Conservation (phyloP, 2,888 invertebrate genomes). For the Ectemnius lituratus region DNA sequence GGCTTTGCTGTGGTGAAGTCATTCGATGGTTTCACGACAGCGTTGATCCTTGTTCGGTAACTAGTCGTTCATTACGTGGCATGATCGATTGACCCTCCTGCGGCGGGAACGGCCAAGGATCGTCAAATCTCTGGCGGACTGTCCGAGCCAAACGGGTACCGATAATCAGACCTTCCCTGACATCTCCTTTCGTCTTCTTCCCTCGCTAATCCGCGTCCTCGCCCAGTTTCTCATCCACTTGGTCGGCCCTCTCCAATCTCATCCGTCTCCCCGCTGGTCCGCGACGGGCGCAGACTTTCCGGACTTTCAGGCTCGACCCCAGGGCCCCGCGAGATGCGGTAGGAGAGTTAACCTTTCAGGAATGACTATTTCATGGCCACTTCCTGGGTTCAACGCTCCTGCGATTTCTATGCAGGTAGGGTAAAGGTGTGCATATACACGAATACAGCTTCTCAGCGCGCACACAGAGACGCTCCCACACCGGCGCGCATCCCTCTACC, state of each 20-base stretch:
- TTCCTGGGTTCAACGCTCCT: conserved; percentile 76
- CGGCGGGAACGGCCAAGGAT: conserved; percentile 2
- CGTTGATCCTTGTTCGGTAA: conserved; percentile 25
- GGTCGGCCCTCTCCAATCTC: conserved; percentile 46
- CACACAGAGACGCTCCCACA: conserved; percentile 26
- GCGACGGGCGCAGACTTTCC: conserved; percentile 58
- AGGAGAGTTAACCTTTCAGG: conserved; percentile 73
- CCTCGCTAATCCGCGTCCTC: not conserved
- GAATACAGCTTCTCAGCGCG: not conserved
- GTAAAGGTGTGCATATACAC: conserved; percentile 52
- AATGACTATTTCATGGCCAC: conserved; percentile 75
- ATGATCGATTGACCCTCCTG: conserved; percentile 35
- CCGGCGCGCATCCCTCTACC: conserved; percentile 48
- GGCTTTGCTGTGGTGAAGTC: not conserved
- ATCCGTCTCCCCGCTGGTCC: conserved; percentile 58
- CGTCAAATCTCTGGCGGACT: conserved; percentile 7
- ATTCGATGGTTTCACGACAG: conserved; percentile 6
- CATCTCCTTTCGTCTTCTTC: not conserved
- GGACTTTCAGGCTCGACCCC: conserved; percentile 62
- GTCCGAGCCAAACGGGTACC: conserved; percentile 19
- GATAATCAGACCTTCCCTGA: conserved; percentile 14
- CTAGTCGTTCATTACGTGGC: conserved; percentile 31
- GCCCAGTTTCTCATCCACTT: conserved; percentile 31
- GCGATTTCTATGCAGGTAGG: conserved; percentile 71
- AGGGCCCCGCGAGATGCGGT: conserved; percentile 62